These are phyloP conservation scores for Piaya cayana DNA, from an alignment of 2,113 vertebrate species.

Conservation along the genomic window DNA sequence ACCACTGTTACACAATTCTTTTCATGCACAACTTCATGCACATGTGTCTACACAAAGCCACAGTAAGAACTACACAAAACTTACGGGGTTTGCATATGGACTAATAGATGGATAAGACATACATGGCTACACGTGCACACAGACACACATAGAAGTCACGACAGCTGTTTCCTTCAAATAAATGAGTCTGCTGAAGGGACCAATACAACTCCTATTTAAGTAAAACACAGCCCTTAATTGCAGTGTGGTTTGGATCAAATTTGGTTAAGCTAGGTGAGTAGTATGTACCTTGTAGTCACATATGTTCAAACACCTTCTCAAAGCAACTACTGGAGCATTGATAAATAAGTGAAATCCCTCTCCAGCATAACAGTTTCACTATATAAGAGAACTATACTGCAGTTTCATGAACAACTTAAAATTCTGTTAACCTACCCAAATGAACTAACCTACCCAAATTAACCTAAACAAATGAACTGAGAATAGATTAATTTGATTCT, in stretches of 20 bases:
- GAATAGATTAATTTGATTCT: neutral
- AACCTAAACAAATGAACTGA: neutral
- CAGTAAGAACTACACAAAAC: neutral
- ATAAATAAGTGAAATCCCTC: neutral
- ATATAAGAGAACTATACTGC: neutral
- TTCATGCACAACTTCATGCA: neutral
- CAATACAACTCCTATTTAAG: neutral
- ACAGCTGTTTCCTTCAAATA: neutral
- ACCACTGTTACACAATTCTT: neutral
- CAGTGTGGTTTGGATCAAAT: neutral
- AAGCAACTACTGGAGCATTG: neutral
- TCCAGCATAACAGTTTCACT: neutral
- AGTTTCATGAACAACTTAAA: neutral
- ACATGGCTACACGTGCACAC: rapidly evolving
- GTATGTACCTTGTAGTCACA: neutral
- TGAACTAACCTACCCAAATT: neutral
- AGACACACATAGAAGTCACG: neutral
- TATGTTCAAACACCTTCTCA: neutral
- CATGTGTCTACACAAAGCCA: neutral
- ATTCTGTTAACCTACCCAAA: neutral
- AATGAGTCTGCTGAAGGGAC: neutral
- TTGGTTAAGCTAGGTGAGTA: neutral
- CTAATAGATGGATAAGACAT: neutral
- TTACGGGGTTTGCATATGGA: rapidly evolving
- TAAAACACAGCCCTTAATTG: neutral